Evolutionary conservation across 2,113 vertebrate genomes (phyloP).

Genomic region (Ochotona princeps): DNA sequence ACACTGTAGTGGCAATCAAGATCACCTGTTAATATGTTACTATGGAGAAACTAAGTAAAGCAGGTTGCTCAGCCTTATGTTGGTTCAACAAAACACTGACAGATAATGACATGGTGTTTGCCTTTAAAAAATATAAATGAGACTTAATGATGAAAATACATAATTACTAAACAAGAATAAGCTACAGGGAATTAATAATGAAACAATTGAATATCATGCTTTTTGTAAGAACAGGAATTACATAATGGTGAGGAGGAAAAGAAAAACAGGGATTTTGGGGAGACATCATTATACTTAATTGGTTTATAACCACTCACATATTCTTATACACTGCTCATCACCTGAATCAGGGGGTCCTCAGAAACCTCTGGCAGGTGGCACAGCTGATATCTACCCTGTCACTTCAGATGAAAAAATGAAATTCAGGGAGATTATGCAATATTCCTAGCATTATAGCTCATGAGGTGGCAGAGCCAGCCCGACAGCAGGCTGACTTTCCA

Average conservation of each 20-base stretch:
- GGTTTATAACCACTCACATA: neutral
- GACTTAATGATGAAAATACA: neutral
- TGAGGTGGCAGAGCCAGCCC: neutral
- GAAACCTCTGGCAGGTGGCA: slow-evolving; percentile 11
- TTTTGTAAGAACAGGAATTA: neutral
- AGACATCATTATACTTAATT: neutral
- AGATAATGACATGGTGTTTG: neutral
- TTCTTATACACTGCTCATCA: slow-evolving; percentile 6
- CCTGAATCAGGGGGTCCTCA: slow-evolving; percentile 12
- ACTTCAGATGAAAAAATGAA: slow-evolving; percentile 46
- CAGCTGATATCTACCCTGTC: neutral
- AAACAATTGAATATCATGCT: neutral
- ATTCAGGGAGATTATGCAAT: slow-evolving; percentile 27
- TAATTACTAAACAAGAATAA: neutral
- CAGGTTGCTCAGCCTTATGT: neutral
- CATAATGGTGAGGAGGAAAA: neutral
- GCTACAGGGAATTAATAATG: neutral
- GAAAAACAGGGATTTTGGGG: slow-evolving; percentile 4
- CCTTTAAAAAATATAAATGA: slow-evolving; percentile 36
- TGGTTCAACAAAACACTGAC: neutral
- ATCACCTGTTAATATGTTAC: neutral
- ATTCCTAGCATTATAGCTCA: neutral
- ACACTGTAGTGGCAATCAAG: neutral
- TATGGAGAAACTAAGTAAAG: neutral
- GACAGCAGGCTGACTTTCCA: slow-evolving; percentile 22